Evolutionary conservation across 2,888 invertebrate genomes (phyloP).

Genomic region (Busseola fusca): DNA sequence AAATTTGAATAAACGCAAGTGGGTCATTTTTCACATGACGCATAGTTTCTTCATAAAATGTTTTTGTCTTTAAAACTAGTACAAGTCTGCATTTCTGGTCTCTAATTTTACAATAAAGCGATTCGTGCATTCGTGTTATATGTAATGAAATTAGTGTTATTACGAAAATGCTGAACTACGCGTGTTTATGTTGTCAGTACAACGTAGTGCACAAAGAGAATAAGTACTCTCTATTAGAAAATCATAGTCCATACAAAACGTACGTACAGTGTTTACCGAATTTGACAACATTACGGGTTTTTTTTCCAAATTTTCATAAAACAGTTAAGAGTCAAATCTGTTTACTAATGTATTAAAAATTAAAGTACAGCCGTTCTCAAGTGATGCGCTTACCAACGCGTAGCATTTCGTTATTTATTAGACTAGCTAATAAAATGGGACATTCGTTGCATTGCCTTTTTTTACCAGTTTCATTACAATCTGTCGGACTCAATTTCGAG

Average conservation of each 20-base stretch:
- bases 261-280: not conserved
- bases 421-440: not conserved
- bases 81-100: slow-evolving; percentile 11
- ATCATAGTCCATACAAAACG: not conserved
- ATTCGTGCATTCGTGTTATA: not conserved
- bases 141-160: not conserved
- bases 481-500: no score
- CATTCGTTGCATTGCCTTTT: not conserved
- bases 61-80: not conserved
- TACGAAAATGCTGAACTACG: not conserved
- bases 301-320: not conserved
- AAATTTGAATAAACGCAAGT: slow-evolving; percentile 27
- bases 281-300: not conserved
- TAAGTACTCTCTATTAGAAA: slow-evolving; percentile 1
- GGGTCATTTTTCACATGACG: not conserved
- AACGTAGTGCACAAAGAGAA: not conserved
- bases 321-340: not conserved
- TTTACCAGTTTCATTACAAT: not conserved
- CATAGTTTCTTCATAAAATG: slow-evolving; percentile 11
- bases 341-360: no score
- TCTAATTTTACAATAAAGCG: not conserved
- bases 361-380: not conserved
- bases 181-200: not conserved
- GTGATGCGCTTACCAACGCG: not conserved
- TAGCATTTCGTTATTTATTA: not conserved